Evolutionary conservation across 2,113 vertebrate genomes (phyloP), one percentile per base, ranked within the genome.

Genomic region (Scolopax mira): DNA sequence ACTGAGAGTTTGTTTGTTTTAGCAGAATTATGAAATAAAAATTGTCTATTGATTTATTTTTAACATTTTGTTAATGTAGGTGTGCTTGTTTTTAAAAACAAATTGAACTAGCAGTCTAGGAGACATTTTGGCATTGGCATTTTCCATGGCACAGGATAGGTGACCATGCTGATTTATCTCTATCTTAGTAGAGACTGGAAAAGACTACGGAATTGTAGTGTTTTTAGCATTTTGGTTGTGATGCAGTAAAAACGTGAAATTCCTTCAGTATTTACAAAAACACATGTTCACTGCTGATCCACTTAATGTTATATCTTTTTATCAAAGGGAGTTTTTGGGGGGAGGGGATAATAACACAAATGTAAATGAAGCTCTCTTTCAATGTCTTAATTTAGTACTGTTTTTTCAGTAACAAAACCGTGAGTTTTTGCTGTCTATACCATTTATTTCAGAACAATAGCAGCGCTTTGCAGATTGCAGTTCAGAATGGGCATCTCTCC

Each of bases 401-500:
- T 25, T 61, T 74, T 65, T 82, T 41, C 22, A 51, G 42, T 13
- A 42, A 58, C 16, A 79, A 80, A 79, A 49, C 2, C 1, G 0
- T 42, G 73, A 5, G 13, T 4, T 64, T 90, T 83, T 71, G 8
- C 17, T 30, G 3, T 87, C 24, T 60, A 6, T 84, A 81, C 58
- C 75, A 48, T 97, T 79, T 74, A 28, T 96, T 97, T 86, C 90
- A 99, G 99, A 95, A 85, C 91, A 97, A 94, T 18, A 89, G 80
- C 80, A 98, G 84, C 35, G 97, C 97, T 69, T 98, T 99, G 88
- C 98, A 99, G 92, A 85, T 95, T 57, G 98, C 98, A 44, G 88
- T 98, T 79, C 97, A 97, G 97, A 98, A 97, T 73, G 98, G 98
- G 33, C 96, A 98, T n/a, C 57, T 94, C 6, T 90, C 98, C 44